phyloP scores from a whole-genome alignment of 2,113 vertebrate species.

The Hepsetus odoe region DNA sequence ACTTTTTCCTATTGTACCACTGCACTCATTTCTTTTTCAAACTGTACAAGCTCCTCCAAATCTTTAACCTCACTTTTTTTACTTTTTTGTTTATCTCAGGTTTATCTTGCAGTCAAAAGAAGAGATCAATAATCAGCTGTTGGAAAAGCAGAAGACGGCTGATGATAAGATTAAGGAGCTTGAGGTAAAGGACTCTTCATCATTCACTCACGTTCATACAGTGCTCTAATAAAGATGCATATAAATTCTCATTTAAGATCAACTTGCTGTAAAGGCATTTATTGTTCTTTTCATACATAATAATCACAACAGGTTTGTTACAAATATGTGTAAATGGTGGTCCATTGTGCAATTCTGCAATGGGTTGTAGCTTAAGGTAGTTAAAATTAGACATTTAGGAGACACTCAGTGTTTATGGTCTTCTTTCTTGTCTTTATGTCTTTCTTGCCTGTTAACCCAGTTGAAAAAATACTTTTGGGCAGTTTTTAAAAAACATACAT shows the following conservation, averaged over 20 bases:
- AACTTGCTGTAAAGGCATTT: not conserved
- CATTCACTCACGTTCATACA: not conserved
- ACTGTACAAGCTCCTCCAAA: not conserved
- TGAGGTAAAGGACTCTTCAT: conserved; percentile 78
- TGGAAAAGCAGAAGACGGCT: conserved; percentile 91
- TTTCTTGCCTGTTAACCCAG: not conserved
- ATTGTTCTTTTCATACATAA: not conserved
- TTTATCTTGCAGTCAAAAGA: conserved; percentile 94
- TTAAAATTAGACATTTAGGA: not conserved
- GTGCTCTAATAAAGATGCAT: no score
- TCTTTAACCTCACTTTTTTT: not conserved
- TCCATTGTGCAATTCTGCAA: not conserved
- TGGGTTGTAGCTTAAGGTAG: not conserved
- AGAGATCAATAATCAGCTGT: conserved; percentile 88
- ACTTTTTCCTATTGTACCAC: not conserved
- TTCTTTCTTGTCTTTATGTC: not conserved
- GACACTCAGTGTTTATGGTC: not conserved
- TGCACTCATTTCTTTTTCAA: not conserved
- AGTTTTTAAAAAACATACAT: no score
- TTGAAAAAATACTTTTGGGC: not conserved
- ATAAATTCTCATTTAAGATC: not conserved
- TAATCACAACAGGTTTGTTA: no score
- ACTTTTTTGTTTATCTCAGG: conserved; percentile 74
- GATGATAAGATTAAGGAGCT: conserved; percentile 96
- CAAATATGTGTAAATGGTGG: not conserved